These are phyloP conservation scores for Eupithecia pulchellata DNA, from an alignment of 2,888 invertebrate genomes.

Conservation along the genomic window DNA sequence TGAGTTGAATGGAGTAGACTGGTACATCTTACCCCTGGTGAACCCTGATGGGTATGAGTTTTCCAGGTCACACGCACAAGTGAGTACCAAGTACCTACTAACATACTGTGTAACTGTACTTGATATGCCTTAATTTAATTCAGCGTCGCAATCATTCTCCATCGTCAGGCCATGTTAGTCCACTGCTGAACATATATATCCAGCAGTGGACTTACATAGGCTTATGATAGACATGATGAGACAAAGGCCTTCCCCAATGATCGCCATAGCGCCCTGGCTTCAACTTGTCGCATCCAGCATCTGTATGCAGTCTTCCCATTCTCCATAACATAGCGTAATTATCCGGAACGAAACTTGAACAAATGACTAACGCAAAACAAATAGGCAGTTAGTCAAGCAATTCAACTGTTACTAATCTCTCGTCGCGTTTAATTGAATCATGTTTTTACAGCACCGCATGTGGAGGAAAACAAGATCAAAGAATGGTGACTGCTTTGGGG, in stretches of 20 bases:
- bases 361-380: not conserved
- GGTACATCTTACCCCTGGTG: constrained; percentile 88
- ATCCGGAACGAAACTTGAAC: not conserved
- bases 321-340: too few species aligned
- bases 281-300: too few species aligned
- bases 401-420: not conserved
- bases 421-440: not conserved
- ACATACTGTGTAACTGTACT: not conserved
- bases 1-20: constrained; percentile 86
- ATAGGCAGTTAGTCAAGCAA: not conserved
- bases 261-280: too few species aligned
- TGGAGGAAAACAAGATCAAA: constrained; percentile 88
- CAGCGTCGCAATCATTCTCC: too few species aligned
- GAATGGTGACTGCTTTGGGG: constrained; percentile 81
- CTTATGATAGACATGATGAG: too few species aligned
- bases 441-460: constrained; percentile 81
- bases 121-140: not conserved
- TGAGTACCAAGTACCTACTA: constrained; percentile 58
- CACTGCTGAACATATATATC: too few species aligned
- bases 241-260: too few species aligned
- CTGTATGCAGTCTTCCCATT: too few species aligned
- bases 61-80: constrained; percentile 68
- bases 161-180: too few species aligned
- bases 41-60: constrained; percentile 91
- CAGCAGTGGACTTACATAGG: too few species aligned